phyloP scores from a whole-genome alignment of 2,113 vertebrate genomes.

The Callionymus lyra region DNA sequence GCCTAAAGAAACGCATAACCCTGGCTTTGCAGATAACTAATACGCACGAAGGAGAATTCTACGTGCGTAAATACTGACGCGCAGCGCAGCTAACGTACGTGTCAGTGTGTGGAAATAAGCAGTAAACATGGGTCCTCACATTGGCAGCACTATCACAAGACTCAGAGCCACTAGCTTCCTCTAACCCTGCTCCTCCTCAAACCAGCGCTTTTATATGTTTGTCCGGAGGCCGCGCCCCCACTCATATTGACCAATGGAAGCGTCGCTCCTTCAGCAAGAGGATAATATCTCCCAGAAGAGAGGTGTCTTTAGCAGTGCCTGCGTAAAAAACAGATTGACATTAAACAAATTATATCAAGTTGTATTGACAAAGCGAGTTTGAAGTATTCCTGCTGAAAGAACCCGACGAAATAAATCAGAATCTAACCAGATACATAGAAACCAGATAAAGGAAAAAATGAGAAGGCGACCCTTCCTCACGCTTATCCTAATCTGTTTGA shows the following conservation, averaged over 20 bases:
- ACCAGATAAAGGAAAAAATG: no score
- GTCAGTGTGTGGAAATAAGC: neutral
- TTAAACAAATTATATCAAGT: neutral
- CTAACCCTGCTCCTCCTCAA: neutral
- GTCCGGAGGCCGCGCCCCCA: neutral
- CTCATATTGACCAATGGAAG: constrained; percentile 5
- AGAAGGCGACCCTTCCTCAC: no score
- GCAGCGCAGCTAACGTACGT: neutral
- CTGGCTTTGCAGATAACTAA: neutral
- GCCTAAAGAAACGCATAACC: neutral
- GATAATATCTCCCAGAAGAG: neutral
- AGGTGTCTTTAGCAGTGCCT: constrained; percentile 23
- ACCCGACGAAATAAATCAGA: no score
- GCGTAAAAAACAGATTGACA: constrained; percentile 9
- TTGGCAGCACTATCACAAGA: no score
- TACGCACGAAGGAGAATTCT: neutral
- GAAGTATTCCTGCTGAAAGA: no score
- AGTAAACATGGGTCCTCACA: neutral
- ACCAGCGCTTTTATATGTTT: constrained; percentile 2
- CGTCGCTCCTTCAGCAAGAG: fast-evolving
- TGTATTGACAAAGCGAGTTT: neutral
- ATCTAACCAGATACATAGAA: no score
- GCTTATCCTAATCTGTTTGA: no score
- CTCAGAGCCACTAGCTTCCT: neutral
- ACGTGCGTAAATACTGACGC: neutral